Percentiles rank a stretch among this genome's conserved stretches.
Evolutionary conservation across 2,113 vertebrate species (phyloP).

Genomic region (Aegypius monachus): DNA sequence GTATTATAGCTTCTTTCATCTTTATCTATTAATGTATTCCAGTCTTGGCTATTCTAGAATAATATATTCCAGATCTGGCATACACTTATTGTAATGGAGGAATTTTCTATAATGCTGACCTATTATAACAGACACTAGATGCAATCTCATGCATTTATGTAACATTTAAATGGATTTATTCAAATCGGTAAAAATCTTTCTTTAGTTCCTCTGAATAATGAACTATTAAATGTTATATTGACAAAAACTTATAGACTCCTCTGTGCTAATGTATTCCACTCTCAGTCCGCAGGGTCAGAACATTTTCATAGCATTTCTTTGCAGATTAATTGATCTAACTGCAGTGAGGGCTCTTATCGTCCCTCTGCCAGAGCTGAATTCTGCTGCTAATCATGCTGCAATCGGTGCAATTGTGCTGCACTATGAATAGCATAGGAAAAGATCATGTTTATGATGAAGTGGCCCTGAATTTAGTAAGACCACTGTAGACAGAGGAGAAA

Average conservation of each 20-base stretch:
- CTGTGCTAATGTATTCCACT: conserved; percentile 10
- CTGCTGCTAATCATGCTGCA: neutral
- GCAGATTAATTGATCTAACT: conserved; percentile 47
- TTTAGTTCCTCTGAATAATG: neutral
- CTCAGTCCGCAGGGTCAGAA: neutral
- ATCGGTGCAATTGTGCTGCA: neutral
- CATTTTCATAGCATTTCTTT: conserved; percentile 5
- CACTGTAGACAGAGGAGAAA: neutral
- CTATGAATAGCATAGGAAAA: neutral
- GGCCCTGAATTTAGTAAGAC: neutral
- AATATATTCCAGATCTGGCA: conserved; percentile 8
- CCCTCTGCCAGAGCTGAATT: conserved; percentile 15
- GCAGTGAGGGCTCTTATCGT: neutral
- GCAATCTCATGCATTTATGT: conserved; percentile 10
- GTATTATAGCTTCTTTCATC: conserved; percentile 4
- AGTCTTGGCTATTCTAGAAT: neutral
- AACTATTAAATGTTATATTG: conserved; percentile 1
- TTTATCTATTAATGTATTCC: neutral
- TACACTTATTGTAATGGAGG: neutral
- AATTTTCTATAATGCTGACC: neutral
- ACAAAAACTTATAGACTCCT: conserved; percentile 24
- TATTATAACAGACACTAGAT: neutral
- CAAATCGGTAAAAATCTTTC: neutral
- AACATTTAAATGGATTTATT: conserved; percentile 36
- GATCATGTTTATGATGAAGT: neutral